Evolutionary conservation across 2,113 vertebrate genomes (phyloP).

Genomic region (Ifrita kowaldi): DNA sequence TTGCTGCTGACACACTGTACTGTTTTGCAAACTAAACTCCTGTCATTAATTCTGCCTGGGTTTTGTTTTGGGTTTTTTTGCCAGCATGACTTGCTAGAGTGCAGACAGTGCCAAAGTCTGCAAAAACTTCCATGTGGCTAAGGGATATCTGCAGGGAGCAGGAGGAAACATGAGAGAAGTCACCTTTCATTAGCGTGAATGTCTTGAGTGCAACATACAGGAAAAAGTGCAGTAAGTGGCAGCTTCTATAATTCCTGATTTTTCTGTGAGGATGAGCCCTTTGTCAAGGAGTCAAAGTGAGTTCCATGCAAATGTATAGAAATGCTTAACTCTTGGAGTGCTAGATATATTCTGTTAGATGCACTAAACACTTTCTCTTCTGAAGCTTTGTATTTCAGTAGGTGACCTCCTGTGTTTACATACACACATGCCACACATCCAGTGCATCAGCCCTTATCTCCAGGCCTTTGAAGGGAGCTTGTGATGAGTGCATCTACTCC

Average conservation of each 20-base stretch:
- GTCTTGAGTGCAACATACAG: neutral
- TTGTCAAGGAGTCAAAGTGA: neutral
- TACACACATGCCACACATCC: neutral
- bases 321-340: neutral
- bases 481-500: neutral
- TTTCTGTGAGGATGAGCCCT: neutral
- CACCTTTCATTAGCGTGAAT: neutral
- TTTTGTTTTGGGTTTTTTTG: neutral
- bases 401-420: neutral
- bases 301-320: neutral
- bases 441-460: neutral
- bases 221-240: neutral
- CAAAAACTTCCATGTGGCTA: neutral
- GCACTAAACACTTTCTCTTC: neutral
- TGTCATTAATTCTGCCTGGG: neutral
- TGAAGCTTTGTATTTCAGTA: neutral
- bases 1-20: neutral
- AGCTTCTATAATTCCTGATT: neutral
- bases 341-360: neutral
- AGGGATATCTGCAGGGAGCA: neutral
- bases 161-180: neutral
- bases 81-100: neutral
- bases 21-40: neutral
- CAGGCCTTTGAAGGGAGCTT: neutral
- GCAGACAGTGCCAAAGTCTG: neutral